These are phyloP conservation scores for Gobio occitaniae DNA, from an alignment of 2,797 vertebrate species.

Conservation along the genomic window DNA sequence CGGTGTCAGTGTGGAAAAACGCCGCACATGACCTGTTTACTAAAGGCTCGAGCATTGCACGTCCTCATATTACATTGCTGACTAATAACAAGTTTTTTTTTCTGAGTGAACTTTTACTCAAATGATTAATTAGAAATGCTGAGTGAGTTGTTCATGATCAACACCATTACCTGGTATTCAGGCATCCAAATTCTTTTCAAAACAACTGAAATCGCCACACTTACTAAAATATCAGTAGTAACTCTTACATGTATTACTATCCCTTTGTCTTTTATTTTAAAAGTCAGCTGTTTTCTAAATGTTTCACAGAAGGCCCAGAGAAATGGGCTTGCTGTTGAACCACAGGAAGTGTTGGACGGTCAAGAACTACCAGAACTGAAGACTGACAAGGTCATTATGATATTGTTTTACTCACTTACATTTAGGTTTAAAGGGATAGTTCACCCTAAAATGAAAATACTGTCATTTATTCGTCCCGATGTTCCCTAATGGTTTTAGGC, in stretches of 20 bases:
- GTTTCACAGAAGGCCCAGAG: conserved; percentile 77
- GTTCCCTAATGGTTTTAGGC: conserved; percentile 70
- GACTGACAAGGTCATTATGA: conserved; percentile 82
- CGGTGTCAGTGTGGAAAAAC: no score
- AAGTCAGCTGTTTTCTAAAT: not conserved
- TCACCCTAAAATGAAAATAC: not conserved
- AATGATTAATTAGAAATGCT: not conserved
- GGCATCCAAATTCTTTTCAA: not conserved
- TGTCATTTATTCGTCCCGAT: not conserved
- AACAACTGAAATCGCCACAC: not conserved
- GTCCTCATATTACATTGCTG: no score
- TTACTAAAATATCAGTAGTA: not conserved
- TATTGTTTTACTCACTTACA: not conserved
- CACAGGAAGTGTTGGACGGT: conserved; percentile 78
- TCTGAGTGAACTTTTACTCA: not conserved
- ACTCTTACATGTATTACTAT: not conserved
- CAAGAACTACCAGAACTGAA: conserved; percentile 81
- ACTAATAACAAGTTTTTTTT: no score
- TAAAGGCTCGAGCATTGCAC: no score
- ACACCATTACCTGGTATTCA: not conserved
- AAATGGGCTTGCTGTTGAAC: conserved; percentile 88
- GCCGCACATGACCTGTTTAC: no score
- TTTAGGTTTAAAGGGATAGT: not conserved
- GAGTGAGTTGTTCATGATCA: not conserved
- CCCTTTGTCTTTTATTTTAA: not conserved